Conservation (phyloP, 53 echinoderm and acorn worm genomes). For the Henricia sp. region DNA sequence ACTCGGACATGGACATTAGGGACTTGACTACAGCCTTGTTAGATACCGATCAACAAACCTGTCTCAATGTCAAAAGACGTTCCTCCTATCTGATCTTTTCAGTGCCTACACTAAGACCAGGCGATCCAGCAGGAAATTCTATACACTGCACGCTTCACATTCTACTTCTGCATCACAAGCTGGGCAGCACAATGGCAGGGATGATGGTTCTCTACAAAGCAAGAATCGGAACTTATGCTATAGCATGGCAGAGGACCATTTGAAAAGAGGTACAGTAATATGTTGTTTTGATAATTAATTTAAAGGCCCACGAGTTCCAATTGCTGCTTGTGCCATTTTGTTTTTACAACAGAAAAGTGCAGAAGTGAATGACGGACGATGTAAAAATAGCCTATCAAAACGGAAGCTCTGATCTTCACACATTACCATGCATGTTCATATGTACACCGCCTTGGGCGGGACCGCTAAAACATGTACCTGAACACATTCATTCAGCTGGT, state of each 20-base stretch:
- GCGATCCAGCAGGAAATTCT: constrained; percentile 8
- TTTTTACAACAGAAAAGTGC: too few species aligned
- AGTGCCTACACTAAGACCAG: constrained; percentile 15
- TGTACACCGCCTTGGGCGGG: neutral
- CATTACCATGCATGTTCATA: too few species aligned
- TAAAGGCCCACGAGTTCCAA: neutral
- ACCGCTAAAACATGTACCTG: neutral
- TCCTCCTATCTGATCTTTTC: too few species aligned
- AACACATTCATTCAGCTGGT: too few species aligned
- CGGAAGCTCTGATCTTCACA: too few species aligned
- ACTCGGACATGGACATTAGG: too few species aligned
- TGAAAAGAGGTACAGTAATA: constrained; percentile 72
- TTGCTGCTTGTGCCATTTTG: neutral
- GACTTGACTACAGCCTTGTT: too few species aligned
- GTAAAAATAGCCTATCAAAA: too few species aligned
- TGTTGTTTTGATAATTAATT: neutral
- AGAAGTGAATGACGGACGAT: too few species aligned
- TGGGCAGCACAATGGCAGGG: constrained; percentile 19
- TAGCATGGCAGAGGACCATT: constrained; percentile 95
- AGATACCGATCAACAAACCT: too few species aligned
- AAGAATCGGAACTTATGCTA: constrained; percentile 84
- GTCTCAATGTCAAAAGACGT: too few species aligned
- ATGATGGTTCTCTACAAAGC: constrained; percentile 23
- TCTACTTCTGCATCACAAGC: neutral
- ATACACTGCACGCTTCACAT: constrained; percentile 6